Conservation (phyloP, 2,888 invertebrate genomes). For the Biston betularia region DNA sequence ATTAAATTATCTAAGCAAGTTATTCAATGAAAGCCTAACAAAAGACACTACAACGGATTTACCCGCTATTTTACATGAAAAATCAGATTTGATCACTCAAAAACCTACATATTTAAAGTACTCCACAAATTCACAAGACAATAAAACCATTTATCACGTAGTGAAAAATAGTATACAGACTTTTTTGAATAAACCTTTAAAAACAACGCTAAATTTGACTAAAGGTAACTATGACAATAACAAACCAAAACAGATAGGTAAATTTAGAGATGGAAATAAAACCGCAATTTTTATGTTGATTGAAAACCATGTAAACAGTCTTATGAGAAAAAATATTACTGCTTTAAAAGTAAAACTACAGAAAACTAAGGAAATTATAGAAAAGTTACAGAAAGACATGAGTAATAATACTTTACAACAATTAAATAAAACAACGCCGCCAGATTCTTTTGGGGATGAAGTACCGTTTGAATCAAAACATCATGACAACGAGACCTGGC, state of each 20-base stretch:
- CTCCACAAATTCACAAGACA: background rate
- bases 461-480: background rate
- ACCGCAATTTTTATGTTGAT: background rate
- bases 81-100: background rate
- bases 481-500: background rate
- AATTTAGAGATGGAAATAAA: background rate
- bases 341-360: slow-evolving; percentile 18
- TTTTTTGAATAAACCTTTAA: background rate
- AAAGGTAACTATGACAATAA: background rate
- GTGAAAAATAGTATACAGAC: slow-evolving; percentile 5
- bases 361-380: background rate
- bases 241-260: background rate
- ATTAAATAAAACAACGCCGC: too few species aligned
- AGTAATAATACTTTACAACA: background rate
- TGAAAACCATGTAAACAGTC: slow-evolving; percentile 2
- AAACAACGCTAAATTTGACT: background rate
- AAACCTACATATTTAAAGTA: slow-evolving; percentile 2
- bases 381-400: background rate
- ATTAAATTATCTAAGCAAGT: background rate
- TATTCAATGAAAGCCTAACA: background rate
- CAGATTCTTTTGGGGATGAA: background rate
- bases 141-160: slow-evolving; percentile 12
- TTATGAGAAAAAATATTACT: slow-evolving; percentile 36
- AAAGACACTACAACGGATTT: background rate
- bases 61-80: background rate